phyloP scores from a whole-genome alignment of 2,888 invertebrate species.

The Leucoma salicis region DNA sequence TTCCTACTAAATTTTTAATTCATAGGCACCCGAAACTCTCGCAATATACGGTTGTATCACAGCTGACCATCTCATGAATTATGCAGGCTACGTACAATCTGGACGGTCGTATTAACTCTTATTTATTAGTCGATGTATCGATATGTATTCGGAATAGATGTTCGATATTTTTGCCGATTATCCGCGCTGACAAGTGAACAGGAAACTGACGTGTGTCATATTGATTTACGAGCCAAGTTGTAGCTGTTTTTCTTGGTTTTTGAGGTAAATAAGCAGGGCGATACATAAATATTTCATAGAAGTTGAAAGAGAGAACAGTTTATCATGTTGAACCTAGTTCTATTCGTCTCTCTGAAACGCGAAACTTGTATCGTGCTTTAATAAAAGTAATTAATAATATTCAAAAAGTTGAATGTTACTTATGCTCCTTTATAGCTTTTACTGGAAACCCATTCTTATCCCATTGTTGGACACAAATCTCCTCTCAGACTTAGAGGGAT shows the following conservation, averaged over 20 bases:
- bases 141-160: constrained; percentile 40
- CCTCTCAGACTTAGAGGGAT: no score
- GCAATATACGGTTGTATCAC: constrained; percentile 32
- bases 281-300: no score
- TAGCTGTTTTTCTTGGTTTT: not conserved
- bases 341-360: no score
- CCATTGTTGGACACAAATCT: no score
- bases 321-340: no score
- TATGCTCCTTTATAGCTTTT: no score
- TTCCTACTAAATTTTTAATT: constrained; percentile 34
- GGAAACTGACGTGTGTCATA: constrained; percentile 28
- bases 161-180: constrained; percentile 35
- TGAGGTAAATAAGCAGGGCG: not conserved
- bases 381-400: no score
- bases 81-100: constrained; percentile 30
- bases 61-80: constrained; percentile 36
- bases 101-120: constrained; percentile 29
- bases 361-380: no score
- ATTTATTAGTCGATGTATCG: constrained; percentile 39
- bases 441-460: no score
- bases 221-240: constrained; percentile 25
- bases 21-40: constrained; percentile 30
- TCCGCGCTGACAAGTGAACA: constrained; percentile 24
- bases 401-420: no score
- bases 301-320: no score